Percentiles rank a stretch among this genome's conserved stretches.
These are phyloP conservation scores for Salvelinus sp. DNA, from an alignment of 2,113 vertebrate genomes.

Conservation along the genomic window DNA sequence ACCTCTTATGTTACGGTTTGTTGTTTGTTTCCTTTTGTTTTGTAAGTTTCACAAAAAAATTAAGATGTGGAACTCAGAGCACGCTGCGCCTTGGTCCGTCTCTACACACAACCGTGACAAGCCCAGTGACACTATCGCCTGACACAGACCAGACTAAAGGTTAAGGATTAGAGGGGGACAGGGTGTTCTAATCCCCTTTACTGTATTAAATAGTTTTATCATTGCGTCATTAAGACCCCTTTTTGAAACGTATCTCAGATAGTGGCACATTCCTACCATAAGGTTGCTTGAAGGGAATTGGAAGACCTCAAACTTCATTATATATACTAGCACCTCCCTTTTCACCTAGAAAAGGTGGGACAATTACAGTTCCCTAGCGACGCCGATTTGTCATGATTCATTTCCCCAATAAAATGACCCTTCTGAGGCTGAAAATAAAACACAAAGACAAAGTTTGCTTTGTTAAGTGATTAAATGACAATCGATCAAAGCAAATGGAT, in stretches of 20 bases:
- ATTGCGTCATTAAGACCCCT: slow-evolving; percentile 64
- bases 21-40: no score
- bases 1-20: no score
- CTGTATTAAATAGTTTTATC: slow-evolving; percentile 72
- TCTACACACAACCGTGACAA: no score
- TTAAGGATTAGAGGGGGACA: slow-evolving; percentile 70
- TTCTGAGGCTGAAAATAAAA: not conserved
- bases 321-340: not conserved
- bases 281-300: not conserved
- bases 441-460: slow-evolving; percentile 23
- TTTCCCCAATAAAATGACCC: slow-evolving; percentile 8
- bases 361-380: not conserved
- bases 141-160: slow-evolving; percentile 68
- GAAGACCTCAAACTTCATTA: slow-evolving; percentile 1
- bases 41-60: no score
- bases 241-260: not conserved
- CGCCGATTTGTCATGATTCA: not conserved
- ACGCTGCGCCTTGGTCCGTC: no score
- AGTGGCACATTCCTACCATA: not conserved
- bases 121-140: slow-evolving; percentile 65
- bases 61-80: no score
- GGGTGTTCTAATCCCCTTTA: slow-evolving; percentile 70
- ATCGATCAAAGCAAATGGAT: slow-evolving; percentile 35
- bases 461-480: slow-evolving; percentile 36
- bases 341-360: not conserved